Base-by-base conservation (phyloP, 2,797 vertebrate species). In the Acrossocheilus wenchowensis region DNA sequence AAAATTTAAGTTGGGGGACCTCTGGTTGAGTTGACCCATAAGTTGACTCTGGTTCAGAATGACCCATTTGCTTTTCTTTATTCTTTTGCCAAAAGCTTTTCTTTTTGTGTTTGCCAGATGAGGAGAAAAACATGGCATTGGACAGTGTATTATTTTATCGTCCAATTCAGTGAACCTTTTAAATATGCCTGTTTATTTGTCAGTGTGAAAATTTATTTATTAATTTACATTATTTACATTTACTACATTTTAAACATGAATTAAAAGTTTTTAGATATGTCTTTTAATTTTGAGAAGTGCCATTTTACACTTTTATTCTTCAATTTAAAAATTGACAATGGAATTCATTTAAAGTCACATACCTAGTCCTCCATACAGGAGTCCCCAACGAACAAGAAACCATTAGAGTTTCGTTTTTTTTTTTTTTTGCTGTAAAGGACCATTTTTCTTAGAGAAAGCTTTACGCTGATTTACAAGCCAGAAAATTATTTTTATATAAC, bases 21-120 rank as follows among this genome's bases (percentile, higher is more conserved):
- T 78, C 30, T 57, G 19, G 11, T n/a, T 78, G 9, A 64, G 15
- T 43, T 78, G 74, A 54, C 50, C 52, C 9, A 1, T 57, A 19
- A 57, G 7, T 23, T 60, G 57, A n/a, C 57, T n/a, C 9, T 60
- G 9, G 57, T 62, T 62, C 23, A 62, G 23, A 54, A 36, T 60
- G 54, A 60, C 54, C 34, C 75, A n/a, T 17, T n/a, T 60, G 52
- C 12, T 41, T 54, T 34, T 77, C 30, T 60, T 60, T 21, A 4
- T 60, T 14, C 7, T 60, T 78, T 60, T 78, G 52, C 75, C 34
- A 78, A 60, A 41, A 41, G 11, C 52, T 39, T 78, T 60, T 78
- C 36, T 43, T 17, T 26, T 60, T 78, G 12, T 11, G 11, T 78
- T 62, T 79, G 54, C 57, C 57, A 30, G 77, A 15, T 9, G 5